Evolutionary conservation across 2,888 invertebrate species (phyloP).

Genomic region (Mesoligia furuncula): DNA sequence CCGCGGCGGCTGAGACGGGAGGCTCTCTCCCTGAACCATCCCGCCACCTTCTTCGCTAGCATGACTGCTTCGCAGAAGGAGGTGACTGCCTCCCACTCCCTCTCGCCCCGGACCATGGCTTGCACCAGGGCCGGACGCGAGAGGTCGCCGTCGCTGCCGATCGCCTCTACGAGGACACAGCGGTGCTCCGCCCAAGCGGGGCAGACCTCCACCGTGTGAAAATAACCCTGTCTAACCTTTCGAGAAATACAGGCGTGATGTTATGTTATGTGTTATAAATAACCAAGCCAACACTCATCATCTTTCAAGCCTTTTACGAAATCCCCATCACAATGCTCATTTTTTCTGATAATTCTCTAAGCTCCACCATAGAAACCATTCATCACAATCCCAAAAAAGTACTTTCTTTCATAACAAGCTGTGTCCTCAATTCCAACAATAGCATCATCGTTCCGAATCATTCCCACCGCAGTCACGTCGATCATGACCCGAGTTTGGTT

Average conservation of each 20-base stretch:
- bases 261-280: not conserved
- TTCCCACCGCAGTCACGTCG: slow-evolving; percentile 53
- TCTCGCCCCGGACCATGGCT: too few relatives aligned
- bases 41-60: too few relatives aligned
- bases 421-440: slow-evolving; percentile 47
- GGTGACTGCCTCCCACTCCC: too few relatives aligned
- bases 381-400: slow-evolving; percentile 3
- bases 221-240: not conserved
- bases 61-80: too few relatives aligned
- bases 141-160: too few relatives aligned
- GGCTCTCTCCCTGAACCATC: too few relatives aligned
- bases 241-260: too few relatives aligned
- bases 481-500: slow-evolving; percentile 58
- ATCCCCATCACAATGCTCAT: not conserved
- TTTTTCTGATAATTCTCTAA: not conserved
- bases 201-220: too few relatives aligned
- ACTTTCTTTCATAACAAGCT: slow-evolving; percentile 38
- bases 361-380: not conserved
- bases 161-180: too few relatives aligned
- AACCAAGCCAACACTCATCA: not conserved
- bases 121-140: too few relatives aligned
- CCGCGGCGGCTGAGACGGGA: too few relatives aligned
- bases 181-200: too few relatives aligned
- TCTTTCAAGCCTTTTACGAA: not conserved
- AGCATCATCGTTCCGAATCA: slow-evolving; percentile 34